Evolutionary conservation across 2,113 vertebrate genomes (phyloP).

Genomic region (Zosterops hypoxanthus): DNA sequence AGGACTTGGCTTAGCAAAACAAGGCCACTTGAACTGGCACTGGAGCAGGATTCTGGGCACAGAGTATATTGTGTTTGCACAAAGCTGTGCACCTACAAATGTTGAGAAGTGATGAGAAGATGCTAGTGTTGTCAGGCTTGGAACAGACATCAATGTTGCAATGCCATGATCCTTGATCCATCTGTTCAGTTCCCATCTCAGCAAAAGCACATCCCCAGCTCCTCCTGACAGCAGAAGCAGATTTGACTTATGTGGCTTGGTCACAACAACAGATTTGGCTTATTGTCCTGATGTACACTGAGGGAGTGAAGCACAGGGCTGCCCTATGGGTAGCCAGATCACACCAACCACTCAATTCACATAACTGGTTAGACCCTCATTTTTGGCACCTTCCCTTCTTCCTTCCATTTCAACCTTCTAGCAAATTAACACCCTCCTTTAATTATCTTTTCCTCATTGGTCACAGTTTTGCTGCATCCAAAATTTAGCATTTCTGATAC

Average conservation of each 20-base stretch:
- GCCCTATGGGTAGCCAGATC: fast-evolving
- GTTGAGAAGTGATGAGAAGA: background rate
- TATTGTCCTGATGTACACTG: background rate
- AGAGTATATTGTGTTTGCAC: background rate
- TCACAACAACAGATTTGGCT: background rate
- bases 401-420: background rate
- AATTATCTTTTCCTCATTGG: background rate
- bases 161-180: background rate
- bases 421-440: background rate
- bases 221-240: background rate
- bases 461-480: background rate
- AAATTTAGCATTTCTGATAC: background rate
- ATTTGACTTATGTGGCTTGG: background rate
- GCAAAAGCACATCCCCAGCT: background rate
- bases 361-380: background rate
- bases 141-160: background rate
- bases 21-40: background rate
- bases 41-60: background rate
- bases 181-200: background rate
- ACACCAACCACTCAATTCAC: background rate
- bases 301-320: background rate
- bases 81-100: background rate
- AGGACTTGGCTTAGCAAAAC: background rate
- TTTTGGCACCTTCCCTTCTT: background rate
- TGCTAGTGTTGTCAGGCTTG: background rate